Conservation (phyloP, 1,140 invertebrate species). For the Anastrepha ludens region DNA sequence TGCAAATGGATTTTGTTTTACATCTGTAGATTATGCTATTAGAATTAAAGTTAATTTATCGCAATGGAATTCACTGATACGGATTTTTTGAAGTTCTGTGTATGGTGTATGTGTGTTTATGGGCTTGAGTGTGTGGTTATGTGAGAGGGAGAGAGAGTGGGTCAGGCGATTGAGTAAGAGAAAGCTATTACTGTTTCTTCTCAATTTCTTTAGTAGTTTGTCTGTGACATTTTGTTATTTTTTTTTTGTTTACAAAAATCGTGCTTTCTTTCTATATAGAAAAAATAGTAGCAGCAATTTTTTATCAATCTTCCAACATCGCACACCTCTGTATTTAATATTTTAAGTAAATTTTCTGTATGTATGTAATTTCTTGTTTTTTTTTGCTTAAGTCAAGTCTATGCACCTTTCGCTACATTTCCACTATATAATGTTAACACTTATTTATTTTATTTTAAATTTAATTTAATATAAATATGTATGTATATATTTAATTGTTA, state of each 20-base stretch:
- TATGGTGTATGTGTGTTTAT: background rate
- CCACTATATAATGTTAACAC: slow-evolving; percentile 49
- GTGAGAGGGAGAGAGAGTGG: background rate
- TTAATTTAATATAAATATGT: slow-evolving; percentile 42
- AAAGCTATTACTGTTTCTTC: slow-evolving; percentile 3
- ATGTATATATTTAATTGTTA: slow-evolving; percentile 36
- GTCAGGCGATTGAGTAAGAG: background rate
- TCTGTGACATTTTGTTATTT: background rate
- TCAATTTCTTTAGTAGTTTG: background rate
- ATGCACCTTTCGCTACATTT: slow-evolving; percentile 47
- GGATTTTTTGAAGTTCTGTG: background rate
- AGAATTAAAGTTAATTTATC: slow-evolving; percentile 32
- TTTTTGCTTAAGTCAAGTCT: slow-evolving; percentile 51
- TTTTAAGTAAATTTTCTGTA: background rate
- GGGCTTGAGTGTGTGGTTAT: background rate
- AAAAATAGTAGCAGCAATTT: background rate
- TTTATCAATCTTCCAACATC: background rate
- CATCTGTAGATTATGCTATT: slow-evolving; percentile 31
- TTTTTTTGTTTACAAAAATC: slow-evolving; percentile 31
- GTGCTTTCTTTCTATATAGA: background rate
- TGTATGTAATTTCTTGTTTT: slow-evolving; percentile 11
- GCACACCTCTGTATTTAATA: background rate
- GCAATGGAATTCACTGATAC: slow-evolving; percentile 28
- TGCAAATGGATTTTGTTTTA: background rate
- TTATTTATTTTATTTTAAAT: slow-evolving; percentile 44